A percentile compares a stretch with the other conserved stretches of the same genome.
phyloP scores from a whole-genome alignment of 2,113 vertebrate species.

The Anoura caudifer region DNA sequence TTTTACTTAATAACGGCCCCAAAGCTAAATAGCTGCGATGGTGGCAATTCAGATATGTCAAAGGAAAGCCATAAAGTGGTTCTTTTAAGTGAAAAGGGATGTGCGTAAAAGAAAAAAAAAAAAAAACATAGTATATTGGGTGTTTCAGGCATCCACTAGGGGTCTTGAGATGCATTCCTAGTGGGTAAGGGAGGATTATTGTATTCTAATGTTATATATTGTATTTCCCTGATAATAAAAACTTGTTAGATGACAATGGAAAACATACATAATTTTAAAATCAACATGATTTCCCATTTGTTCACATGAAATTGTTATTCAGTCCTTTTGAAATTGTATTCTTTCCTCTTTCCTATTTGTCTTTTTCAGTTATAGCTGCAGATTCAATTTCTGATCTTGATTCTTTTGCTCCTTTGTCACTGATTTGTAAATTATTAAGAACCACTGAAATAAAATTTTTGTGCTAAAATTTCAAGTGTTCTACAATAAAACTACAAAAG shows the following conservation, averaged over 20 bases:
- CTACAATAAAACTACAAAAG: conserved; percentile 17
- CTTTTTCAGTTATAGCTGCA: neutral
- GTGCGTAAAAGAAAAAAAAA: neutral
- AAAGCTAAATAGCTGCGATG: neutral
- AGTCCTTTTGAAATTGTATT: conserved; percentile 3
- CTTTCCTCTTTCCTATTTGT: neutral
- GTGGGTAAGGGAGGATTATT: neutral
- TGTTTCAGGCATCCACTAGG: neutral
- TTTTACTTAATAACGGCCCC: neutral
- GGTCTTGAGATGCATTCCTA: neutral
- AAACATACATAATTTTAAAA: conserved; percentile 18
- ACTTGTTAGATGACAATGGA: neutral
- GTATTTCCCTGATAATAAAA: conserved; percentile 25
- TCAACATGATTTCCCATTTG: neutral
- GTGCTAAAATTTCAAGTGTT: neutral
- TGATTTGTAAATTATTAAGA: conserved; percentile 18
- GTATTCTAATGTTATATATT: neutral
- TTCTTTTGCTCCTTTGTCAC: neutral
- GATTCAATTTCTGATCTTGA: conserved; percentile 15
- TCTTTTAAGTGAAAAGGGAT: neutral
- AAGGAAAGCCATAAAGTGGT: neutral
- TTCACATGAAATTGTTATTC: neutral
- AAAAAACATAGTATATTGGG: neutral
- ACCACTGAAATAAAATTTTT: neutral
- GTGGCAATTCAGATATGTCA: neutral